Conservation (phyloP, 2,797 vertebrate species). For the Forpus xanthops region DNA sequence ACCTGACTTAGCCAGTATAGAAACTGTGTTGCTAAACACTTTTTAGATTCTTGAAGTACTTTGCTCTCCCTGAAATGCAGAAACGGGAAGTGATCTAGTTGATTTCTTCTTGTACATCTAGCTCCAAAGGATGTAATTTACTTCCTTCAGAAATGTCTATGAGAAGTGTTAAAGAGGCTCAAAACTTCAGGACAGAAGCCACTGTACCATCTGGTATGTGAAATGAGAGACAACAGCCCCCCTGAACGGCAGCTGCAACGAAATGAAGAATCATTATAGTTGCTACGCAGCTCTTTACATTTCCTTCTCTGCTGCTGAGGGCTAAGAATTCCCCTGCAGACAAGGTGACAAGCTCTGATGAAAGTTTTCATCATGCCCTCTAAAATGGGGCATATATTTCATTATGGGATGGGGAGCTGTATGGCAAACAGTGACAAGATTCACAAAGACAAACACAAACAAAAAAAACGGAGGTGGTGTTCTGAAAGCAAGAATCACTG, state of each 20-base stretch:
- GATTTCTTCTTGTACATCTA: conserved; percentile 17
- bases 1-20: background rate
- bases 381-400: background rate
- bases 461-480: background rate
- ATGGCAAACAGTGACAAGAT: background rate
- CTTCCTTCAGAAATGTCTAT: background rate
- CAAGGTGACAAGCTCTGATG: background rate
- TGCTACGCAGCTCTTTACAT: background rate
- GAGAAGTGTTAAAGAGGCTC: background rate
- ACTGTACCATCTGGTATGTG: background rate
- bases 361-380: background rate
- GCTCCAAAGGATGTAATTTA: conserved; percentile 4
- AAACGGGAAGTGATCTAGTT: background rate
- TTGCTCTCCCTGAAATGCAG: background rate
- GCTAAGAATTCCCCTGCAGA: background rate
- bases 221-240: background rate
- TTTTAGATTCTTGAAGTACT: background rate
- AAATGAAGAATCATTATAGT: background rate
- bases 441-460: background rate
- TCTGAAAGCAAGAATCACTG: background rate
- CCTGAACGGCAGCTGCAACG: background rate
- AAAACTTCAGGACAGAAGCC: background rate
- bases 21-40: background rate
- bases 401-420: background rate
- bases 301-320: background rate